These are phyloP conservation scores for Melanostoma mellinum DNA, from an alignment of 2,888 invertebrate species.

Conservation along the genomic window DNA sequence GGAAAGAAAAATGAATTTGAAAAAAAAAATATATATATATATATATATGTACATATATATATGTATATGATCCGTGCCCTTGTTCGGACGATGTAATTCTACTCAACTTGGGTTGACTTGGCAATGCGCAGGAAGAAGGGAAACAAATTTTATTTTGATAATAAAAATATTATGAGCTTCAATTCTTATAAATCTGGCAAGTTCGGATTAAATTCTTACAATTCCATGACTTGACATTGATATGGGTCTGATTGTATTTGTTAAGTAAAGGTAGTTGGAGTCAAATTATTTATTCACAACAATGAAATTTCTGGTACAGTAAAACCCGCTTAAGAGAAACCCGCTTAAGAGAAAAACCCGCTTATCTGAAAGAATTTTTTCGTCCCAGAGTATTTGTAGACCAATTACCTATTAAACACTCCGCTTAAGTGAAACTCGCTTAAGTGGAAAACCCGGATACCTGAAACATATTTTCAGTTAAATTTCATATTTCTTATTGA, in stretches of 20 bases:
- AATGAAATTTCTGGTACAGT: slow-evolving; percentile 8
- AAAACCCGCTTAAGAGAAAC: too few relatives aligned
- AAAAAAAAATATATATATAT: background rate
- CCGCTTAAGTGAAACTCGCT: too few relatives aligned
- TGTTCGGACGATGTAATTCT: slow-evolving; percentile 53
- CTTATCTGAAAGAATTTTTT: too few relatives aligned
- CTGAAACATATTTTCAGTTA: too few relatives aligned
- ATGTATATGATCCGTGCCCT: slow-evolving; percentile 33
- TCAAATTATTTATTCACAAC: slow-evolving; percentile 25
- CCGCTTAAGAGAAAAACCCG: too few relatives aligned
- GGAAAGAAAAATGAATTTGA: slow-evolving; percentile 44
- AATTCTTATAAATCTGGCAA: slow-evolving; percentile 70
- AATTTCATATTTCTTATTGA: too few relatives aligned
- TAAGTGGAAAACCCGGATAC: too few relatives aligned
- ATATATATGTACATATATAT: background rate
- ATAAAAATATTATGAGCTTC: slow-evolving; percentile 67
- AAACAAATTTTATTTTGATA: slow-evolving; percentile 52
- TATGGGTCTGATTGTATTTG: slow-evolving; percentile 44
- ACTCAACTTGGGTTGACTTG: slow-evolving; percentile 13
- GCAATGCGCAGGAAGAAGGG: slow-evolving; percentile 12
- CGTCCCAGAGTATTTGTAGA: too few relatives aligned
- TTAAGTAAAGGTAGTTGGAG: slow-evolving; percentile 34
- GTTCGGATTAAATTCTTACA: slow-evolving; percentile 66
- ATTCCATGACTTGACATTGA: slow-evolving; percentile 62
- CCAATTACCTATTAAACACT: too few relatives aligned